Conservation (phyloP, 2,888 invertebrate species). For the Xanthia icteritia region DNA sequence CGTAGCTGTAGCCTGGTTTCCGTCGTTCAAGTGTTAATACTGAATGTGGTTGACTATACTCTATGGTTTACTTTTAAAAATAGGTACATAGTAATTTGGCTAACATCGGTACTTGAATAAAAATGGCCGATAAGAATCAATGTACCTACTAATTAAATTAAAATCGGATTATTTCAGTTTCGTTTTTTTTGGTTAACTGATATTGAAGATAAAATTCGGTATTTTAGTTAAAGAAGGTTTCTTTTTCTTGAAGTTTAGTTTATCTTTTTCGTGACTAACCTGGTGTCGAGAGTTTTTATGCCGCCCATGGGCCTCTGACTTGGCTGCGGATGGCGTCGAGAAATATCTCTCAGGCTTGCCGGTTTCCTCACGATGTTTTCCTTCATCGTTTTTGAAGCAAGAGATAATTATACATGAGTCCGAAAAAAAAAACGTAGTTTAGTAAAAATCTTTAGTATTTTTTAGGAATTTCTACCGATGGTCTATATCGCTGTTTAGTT, state of each 20-base stretch:
- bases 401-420: too few species aligned
- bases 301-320: too few species aligned
- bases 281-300: too few species aligned
- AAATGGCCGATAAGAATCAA: constrained; percentile 13
- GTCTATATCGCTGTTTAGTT: too few species aligned
- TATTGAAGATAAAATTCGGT: background rate
- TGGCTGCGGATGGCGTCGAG: too few species aligned
- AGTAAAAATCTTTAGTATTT: background rate
- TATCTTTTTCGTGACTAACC: too few species aligned
- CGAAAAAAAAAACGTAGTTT: too few species aligned
- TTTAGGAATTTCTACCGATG: background rate
- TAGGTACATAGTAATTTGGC: constrained; percentile 34
- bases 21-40: background rate
- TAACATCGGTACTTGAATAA: constrained; percentile 45
- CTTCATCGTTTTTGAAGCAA: too few species aligned
- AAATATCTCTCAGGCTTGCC: too few species aligned
- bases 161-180: constrained; percentile 2
- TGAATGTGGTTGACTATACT: constrained; percentile 3
- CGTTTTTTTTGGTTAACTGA: background rate
- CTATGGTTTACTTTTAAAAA: constrained; percentile 19
- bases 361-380: too few species aligned
- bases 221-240: constrained; percentile 7
- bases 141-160: constrained; percentile 2
- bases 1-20: background rate
- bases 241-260: background rate